Base-by-base conservation (phyloP, 2,888 invertebrate genomes). In the Frankliniella fusca region DNA sequence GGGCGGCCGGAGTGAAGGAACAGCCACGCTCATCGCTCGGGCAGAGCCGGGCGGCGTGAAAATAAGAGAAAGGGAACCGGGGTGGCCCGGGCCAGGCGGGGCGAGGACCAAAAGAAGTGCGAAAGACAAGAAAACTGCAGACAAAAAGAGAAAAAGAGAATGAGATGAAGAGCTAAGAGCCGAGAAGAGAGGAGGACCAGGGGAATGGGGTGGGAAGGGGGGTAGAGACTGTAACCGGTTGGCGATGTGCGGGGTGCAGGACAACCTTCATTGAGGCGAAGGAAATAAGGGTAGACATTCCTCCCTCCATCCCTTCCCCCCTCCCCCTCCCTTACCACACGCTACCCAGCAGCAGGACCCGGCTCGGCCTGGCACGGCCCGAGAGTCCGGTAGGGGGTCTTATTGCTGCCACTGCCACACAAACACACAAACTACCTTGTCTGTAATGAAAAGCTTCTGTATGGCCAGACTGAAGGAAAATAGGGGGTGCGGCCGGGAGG, bases 201-300 rank as follows among this genome's bases (percentile, higher is more conserved):
- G n/a, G n/a, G n/a, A n/a, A n/a, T n/a, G n/a, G n/a, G n/a, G n/a
- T n/a, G n/a, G n/a, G n/a, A 5, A 38, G 38, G 38, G 38, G 38
- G 38, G 38, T 38, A 38, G 38, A 38, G n/a, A 61, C 18, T 61
- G 61, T 61, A 61, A 61, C 20, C 61, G 61, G 61, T 18, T 61
- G 61, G 61, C 61, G 61, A 61, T 61, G 61, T 61, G 61, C 61
- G n/a, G 61, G 61, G 61, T 61, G 61, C 61, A 61, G 61, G 61
- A 61, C 61, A 61, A 61, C 61, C 61, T 61, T 61, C 61, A 61
- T 61, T 61, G 61, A 61, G n/a, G 61, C 61, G n/a, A 18, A 61
- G 61, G 61, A 61, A 61, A 61, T 61, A 61, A 61, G 61, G 61
- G 61, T n/a, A 61, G 61, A 61, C 61, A 61, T 20, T n/a, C 20